Evolutionary conservation across 2,797 vertebrate genomes (phyloP).

Genomic region (Scleropages formosus): DNA sequence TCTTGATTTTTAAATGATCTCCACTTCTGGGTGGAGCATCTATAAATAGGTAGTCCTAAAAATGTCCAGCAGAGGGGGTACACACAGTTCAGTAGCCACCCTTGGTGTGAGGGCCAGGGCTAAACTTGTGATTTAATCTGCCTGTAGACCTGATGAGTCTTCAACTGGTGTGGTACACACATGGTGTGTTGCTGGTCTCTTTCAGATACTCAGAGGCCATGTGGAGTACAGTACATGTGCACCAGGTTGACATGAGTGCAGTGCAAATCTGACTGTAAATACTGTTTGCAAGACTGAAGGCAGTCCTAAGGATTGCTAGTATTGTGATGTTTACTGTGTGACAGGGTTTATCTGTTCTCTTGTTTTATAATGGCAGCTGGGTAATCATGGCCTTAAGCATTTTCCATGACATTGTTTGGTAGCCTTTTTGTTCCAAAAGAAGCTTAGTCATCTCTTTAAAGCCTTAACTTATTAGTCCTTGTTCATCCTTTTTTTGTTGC

Average conservation of each 20-base stretch:
- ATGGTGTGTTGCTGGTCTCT: no score
- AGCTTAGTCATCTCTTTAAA: background rate
- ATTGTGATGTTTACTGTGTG: background rate
- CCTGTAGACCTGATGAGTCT: constrained; percentile 6
- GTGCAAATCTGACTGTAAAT: no score
- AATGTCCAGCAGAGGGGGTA: background rate
- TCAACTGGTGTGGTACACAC: no score
- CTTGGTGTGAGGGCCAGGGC: constrained; percentile 1
- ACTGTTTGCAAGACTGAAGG: background rate
- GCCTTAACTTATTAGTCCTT: constrained; percentile 14
- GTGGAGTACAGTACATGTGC: no score
- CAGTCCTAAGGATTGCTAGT: constrained; percentile 3
- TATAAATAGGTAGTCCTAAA: background rate
- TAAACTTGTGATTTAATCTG: background rate
- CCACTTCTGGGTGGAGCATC: no score
- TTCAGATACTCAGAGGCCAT: no score
- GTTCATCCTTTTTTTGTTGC: background rate
- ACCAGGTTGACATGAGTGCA: no score
- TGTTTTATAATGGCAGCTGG: constrained; percentile 18
- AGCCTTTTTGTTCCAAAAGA: background rate
- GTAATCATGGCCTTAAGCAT: background rate
- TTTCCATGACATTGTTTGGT: background rate
- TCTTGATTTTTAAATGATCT: no score
- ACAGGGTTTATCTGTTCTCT: background rate
- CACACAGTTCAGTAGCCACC: no score